Conservation (phyloP, 1,140 invertebrate genomes). For the Trichonephila clavata region DNA sequence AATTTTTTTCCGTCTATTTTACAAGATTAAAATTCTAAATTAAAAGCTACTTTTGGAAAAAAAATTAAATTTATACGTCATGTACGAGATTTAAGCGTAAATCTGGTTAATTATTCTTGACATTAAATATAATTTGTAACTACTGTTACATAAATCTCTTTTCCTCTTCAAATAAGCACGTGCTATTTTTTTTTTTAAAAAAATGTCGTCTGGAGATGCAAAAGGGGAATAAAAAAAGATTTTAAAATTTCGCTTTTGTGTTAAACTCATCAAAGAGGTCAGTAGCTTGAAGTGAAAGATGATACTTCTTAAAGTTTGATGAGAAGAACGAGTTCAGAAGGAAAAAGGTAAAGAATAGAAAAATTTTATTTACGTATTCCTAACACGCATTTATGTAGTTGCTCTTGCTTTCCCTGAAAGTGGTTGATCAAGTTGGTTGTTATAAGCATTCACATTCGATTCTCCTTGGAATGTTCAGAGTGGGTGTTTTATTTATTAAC, state of each 20-base stretch:
- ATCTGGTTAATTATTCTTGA: too few relatives aligned
- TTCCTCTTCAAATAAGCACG: too few relatives aligned
- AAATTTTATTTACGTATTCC: not conserved
- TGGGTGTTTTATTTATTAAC: constrained; percentile 4
- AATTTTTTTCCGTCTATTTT: too few relatives aligned
- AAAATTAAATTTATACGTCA: too few relatives aligned
- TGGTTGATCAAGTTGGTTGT: constrained; percentile 2
- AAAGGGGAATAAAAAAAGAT: too few relatives aligned
- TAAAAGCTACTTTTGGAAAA: too few relatives aligned
- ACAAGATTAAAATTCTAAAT: too few relatives aligned
- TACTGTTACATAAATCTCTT: too few relatives aligned
- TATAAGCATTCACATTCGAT: not conserved
- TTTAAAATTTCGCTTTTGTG: not conserved
- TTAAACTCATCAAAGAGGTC: not conserved
- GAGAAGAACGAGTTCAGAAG: not conserved
- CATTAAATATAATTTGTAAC: too few relatives aligned
- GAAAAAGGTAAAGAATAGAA: not conserved
- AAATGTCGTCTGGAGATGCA: too few relatives aligned
- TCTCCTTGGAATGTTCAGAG: not conserved
- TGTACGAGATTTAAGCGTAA: too few relatives aligned
- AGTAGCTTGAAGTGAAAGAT: not conserved
- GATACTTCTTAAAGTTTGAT: not conserved
- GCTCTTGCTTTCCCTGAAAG: not conserved
- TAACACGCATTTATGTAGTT: not conserved
- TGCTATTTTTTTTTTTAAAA: too few relatives aligned